Conservation (phyloP, 37 sponge, comb jelly and placozoan genomes). For the Halisarca cf. caerulea region DNA sequence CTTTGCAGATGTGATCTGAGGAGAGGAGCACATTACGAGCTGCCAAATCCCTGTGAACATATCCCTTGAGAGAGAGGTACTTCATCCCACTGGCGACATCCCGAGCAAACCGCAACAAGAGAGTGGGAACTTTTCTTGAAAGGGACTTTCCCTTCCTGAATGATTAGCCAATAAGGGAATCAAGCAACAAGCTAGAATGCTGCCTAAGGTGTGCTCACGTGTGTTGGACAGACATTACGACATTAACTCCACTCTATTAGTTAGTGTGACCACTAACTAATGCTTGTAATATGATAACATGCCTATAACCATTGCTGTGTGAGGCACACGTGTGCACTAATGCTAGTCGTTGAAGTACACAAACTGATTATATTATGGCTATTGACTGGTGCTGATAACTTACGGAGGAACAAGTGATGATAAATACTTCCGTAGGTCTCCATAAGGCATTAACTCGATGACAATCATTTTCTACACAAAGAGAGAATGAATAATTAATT, state of each 20-base stretch:
- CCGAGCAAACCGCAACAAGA: conserved; percentile 16
- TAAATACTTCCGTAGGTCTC: conserved; percentile 14
- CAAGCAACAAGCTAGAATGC: too few species aligned
- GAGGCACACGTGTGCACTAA: too few species aligned
- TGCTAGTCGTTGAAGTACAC: too few species aligned
- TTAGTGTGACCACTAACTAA: too few species aligned
- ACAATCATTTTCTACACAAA: conserved; percentile 24
- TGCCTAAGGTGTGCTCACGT: too few species aligned
- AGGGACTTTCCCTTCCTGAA: conserved; percentile 29
- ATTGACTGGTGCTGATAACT: neutral
- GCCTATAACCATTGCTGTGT: too few species aligned
- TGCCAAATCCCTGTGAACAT: conserved; percentile 36
- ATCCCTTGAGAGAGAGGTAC: conserved; percentile 39
- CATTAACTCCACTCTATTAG: too few species aligned
- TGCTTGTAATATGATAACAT: too few species aligned
- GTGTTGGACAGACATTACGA: too few species aligned
- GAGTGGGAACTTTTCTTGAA: neutral
- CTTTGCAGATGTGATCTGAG: neutral
- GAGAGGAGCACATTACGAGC: conserved; percentile 43
- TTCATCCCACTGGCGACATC: conserved; percentile 43
- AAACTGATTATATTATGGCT: too few species aligned
- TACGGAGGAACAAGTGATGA: conserved; percentile 13
- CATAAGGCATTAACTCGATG: conserved; percentile 23
- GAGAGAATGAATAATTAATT: too few species aligned
- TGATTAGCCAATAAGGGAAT: too few species aligned